Conservation (phyloP, 2,113 vertebrate species). For the Callopanchax toddi region DNA sequence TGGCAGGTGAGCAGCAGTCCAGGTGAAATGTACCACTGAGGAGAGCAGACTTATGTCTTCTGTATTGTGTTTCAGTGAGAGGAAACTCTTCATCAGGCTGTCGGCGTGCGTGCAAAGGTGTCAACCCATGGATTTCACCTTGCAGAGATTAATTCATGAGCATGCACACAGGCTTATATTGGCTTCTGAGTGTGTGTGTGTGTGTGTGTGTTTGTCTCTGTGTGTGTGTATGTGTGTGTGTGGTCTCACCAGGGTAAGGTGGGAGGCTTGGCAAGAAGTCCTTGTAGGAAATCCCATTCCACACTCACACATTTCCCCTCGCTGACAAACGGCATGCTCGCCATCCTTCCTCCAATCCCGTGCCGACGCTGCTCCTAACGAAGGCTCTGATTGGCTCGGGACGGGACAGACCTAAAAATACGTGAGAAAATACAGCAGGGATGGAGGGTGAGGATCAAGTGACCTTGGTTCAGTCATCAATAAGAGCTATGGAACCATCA, state of each 20-base stretch:
- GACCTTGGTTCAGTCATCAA: too few species aligned
- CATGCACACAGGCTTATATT: conserved; percentile 67
- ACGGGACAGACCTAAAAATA: conserved; percentile 61
- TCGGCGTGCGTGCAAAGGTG: conserved; percentile 42
- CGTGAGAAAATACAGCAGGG: conserved; percentile 1
- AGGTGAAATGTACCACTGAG: conserved; percentile 36
- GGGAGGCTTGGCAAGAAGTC: conserved; percentile 86
- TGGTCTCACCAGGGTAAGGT: conserved; percentile 87
- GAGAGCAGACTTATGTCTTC: conserved; percentile 34
- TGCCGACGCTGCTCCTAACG: conserved; percentile 69
- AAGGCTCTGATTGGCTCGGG: conserved; percentile 74
- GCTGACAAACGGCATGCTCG: conserved; percentile 85
- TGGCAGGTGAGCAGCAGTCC: conserved; percentile 63
- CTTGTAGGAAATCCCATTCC: conserved; percentile 91
- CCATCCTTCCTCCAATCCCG: conserved; percentile 79
- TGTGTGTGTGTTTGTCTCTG: conserved; percentile 23
- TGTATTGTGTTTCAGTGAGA: conserved; percentile 47
- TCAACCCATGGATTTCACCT: conserved; percentile 66
- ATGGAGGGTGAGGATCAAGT: background rate
- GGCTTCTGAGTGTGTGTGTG: conserved; percentile 17
- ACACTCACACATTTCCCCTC: conserved; percentile 86
- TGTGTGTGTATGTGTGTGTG: conserved; percentile 36
- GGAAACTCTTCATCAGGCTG: conserved; percentile 48
- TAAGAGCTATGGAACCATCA: background rate
- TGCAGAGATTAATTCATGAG: conserved; percentile 68